Percentiles rank a stretch among this genome's conserved stretches.
Evolutionary conservation across 2,797 vertebrate genomes (phyloP).

Genomic region (Podargus strigoides): DNA sequence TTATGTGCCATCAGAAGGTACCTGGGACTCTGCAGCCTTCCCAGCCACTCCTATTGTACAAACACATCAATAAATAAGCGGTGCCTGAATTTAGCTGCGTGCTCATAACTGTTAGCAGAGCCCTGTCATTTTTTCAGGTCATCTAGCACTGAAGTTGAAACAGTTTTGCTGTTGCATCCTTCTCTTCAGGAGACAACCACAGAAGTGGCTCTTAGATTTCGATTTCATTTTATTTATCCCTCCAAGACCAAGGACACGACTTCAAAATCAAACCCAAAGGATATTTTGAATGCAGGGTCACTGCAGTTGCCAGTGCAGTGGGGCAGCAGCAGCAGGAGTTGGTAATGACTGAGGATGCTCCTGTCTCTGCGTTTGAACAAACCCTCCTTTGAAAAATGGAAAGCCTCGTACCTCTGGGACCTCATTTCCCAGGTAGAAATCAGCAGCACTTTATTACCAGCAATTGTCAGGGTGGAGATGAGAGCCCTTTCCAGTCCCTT

Average conservation of each 20-base stretch:
- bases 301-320: not conserved
- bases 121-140: constrained; percentile 55
- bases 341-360: not conserved
- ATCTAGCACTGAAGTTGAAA: not conserved
- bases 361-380: not conserved
- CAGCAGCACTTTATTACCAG: not conserved
- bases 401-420: not conserved
- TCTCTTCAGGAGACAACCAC: constrained; percentile 25
- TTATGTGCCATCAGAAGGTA: constrained; percentile 55
- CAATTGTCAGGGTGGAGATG: not conserved
- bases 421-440: constrained; percentile 12
- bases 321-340: not conserved
- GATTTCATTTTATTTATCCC: not conserved
- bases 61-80: constrained; percentile 64
- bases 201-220: not conserved
- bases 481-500: not conserved
- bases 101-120: not conserved
- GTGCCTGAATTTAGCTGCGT: constrained; percentile 17
- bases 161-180: constrained; percentile 17
- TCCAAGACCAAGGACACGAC: not conserved
- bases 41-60: constrained; percentile 49
- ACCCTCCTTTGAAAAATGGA: not conserved
- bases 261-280: not conserved
- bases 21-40: constrained; percentile 30
- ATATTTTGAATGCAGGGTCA: not conserved